Conservation (phyloP, 2,113 vertebrate genomes). For the Triplophysa siluroides region DNA sequence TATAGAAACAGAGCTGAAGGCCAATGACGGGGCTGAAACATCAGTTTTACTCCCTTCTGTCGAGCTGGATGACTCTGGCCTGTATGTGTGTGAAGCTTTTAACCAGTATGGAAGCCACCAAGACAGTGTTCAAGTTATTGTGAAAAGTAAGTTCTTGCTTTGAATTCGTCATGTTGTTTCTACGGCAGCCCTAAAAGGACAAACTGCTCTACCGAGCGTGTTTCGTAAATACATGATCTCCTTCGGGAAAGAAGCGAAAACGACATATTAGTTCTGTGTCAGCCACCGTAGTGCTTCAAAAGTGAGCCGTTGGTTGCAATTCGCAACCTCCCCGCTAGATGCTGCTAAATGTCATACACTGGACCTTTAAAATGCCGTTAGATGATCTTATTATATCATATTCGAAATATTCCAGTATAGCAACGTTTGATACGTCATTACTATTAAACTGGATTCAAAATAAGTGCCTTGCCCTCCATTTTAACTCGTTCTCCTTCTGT, state of each 20-base stretch:
- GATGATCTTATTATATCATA: no score
- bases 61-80: conserved; percentile 58
- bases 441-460: background rate
- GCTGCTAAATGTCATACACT: no score
- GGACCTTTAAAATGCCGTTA: no score
- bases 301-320: no score
- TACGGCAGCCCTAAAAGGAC: no score
- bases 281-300: no score
- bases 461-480: conserved; percentile 13
- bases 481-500: conserved; percentile 8
- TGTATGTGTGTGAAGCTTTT: conserved; percentile 60
- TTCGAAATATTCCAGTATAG: background rate
- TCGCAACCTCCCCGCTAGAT: background rate
- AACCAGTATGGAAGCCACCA: conserved; percentile 57
- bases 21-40: conserved; percentile 47
- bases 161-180: background rate
- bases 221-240: no score
- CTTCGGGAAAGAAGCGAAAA: no score
- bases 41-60: conserved; percentile 52
- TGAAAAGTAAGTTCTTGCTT: conserved; percentile 62
- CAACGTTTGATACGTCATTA: background rate
- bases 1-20: conserved; percentile 55
- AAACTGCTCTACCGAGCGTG: no score
- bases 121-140: conserved; percentile 52
- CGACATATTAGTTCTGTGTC: no score